phyloP scores from a whole-genome alignment of 2,113 vertebrate species.

The Anthoscopus minutus region DNA sequence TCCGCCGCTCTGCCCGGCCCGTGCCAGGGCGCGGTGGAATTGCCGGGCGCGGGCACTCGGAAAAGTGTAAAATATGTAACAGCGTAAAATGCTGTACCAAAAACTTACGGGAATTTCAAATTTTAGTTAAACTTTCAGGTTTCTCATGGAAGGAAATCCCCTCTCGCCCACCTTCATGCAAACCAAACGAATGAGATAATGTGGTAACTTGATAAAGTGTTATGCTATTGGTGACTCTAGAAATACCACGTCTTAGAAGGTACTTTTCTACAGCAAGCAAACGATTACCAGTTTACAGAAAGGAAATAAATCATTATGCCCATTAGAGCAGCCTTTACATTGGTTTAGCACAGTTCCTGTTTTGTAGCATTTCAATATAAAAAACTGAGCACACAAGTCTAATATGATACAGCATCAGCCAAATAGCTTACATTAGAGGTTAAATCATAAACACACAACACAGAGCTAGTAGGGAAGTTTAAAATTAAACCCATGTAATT shows the following conservation, averaged over 20 bases:
- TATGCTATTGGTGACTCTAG: accelerated
- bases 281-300: background rate
- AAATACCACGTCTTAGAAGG: background rate
- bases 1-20: no score
- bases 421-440: background rate
- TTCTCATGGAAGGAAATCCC: background rate
- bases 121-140: background rate
- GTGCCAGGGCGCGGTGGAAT: accelerated
- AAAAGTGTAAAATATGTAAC: background rate
- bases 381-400: background rate
- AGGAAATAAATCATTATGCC: background rate
- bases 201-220: background rate
- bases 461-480: background rate
- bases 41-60: accelerated
- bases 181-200: background rate
- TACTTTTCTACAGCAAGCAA: background rate
- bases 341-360: background rate
- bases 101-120: background rate
- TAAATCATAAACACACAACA: background rate
- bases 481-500: background rate
- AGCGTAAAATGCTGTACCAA: accelerated
- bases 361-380: background rate
- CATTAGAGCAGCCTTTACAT: background rate
- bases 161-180: background rate
- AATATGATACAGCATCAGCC: background rate